These are phyloP conservation scores for Cristatella mucedo DNA, from an alignment of 2,888 invertebrate genomes.

Conservation along the genomic window DNA sequence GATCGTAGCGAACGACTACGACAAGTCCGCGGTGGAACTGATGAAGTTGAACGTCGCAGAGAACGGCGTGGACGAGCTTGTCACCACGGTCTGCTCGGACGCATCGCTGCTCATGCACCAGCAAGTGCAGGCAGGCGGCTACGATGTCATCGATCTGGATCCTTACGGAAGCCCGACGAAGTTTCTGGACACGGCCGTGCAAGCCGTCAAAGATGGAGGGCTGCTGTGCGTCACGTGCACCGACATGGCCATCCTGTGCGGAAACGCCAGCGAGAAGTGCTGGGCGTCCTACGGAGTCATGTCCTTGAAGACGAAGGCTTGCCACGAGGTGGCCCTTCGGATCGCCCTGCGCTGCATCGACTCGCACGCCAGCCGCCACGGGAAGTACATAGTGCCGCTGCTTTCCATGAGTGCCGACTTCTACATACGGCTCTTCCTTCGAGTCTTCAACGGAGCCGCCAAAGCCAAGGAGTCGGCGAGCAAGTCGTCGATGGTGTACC, in stretches of 20 bases:
- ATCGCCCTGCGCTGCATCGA: slow-evolving; percentile 80
- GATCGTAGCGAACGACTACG: slow-evolving; percentile 78
- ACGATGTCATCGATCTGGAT: slow-evolving; percentile 83
- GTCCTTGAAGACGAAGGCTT: slow-evolving; percentile 57
- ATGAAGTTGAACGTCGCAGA: slow-evolving; percentile 62
- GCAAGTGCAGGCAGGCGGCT: no score
- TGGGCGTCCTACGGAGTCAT: slow-evolving; percentile 79
- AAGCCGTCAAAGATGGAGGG: slow-evolving; percentile 46
- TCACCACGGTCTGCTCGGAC: slow-evolving; percentile 64
- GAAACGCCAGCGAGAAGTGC: slow-evolving; percentile 85
- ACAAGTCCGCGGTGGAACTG: slow-evolving; percentile 60
- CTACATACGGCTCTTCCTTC: slow-evolving; percentile 82
- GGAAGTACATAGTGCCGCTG: slow-evolving; percentile 75
- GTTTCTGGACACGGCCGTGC: slow-evolving; percentile 50
- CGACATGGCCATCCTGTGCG: slow-evolving; percentile 81
- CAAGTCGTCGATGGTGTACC: slow-evolving; percentile 70
- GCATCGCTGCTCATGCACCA: slow-evolving; percentile 47
- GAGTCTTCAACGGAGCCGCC: slow-evolving; percentile 58
- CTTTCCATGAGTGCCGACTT: slow-evolving; percentile 86
- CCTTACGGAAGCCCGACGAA: slow-evolving; percentile 88
- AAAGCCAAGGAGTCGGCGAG: slow-evolving; percentile 61
- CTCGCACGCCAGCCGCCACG: slow-evolving; percentile 76
- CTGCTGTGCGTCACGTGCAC: slow-evolving; percentile 86
- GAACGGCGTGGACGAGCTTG: slow-evolving; percentile 57
- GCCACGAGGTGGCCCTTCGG: slow-evolving; percentile 87